phyloP scores from a whole-genome alignment of 1,140 invertebrate species.

The Drosophila sturtevanti region DNA sequence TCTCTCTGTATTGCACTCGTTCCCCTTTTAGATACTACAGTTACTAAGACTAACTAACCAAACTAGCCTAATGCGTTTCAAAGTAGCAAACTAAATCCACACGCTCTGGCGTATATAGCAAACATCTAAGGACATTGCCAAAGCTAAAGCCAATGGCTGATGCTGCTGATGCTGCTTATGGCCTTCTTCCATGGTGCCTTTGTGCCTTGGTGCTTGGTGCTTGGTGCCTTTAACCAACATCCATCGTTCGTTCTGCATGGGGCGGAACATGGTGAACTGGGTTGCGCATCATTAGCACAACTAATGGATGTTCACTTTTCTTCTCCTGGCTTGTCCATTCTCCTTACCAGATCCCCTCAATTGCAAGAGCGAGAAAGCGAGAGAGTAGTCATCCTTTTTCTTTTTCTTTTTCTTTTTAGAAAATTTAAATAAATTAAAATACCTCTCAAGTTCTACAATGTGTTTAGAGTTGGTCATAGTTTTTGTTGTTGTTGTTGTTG shows the following conservation, averaged over 20 bases:
- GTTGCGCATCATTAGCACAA: constrained; percentile 82
- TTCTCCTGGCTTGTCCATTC: constrained; percentile 53
- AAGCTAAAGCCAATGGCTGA: background rate
- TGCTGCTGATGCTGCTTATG: background rate
- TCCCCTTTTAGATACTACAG: background rate
- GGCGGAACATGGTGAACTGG: constrained; percentile 71
- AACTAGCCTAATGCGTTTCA: constrained; percentile 69
- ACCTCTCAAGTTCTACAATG: constrained; percentile 42
- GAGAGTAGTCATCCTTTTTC: too few relatives aligned
- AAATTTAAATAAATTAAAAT: constrained; percentile 81
- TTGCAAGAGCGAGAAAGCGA: too few relatives aligned
- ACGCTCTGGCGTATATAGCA: constrained; percentile 27
- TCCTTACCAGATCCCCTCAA: constrained; percentile 44
- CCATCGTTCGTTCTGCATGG: constrained; percentile 38
- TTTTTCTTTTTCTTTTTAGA: constrained; percentile 16
- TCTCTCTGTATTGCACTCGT: background rate
- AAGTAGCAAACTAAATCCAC: constrained; percentile 57
- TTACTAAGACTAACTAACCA: constrained; percentile 58
- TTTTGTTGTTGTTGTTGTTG: too few relatives aligned
- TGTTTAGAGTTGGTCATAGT: too few relatives aligned
- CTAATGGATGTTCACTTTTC: constrained; percentile 82
- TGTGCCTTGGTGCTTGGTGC: constrained; percentile 9
- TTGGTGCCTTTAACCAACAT: constrained; percentile 6
- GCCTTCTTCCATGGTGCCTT: constrained; percentile 12
- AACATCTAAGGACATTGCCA: background rate